Percentiles rank a stretch among this genome's conserved stretches.
These are phyloP conservation scores for Cynocephalus volans DNA, from an alignment of 2,113 vertebrate genomes.

Conservation along the genomic window DNA sequence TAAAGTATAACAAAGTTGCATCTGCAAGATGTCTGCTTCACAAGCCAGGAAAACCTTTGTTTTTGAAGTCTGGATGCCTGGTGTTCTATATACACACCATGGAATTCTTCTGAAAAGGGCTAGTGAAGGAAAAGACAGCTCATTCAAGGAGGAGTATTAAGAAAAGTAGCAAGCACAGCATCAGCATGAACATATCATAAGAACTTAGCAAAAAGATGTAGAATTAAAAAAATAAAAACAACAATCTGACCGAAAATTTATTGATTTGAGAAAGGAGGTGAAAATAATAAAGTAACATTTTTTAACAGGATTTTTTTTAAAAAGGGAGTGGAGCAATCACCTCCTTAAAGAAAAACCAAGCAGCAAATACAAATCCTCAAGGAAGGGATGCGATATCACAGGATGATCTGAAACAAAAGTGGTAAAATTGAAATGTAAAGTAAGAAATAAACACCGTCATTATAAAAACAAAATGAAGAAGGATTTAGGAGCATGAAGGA, in stretches of 20 bases:
- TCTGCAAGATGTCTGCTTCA: background rate
- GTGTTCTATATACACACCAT: background rate
- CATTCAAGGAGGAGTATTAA: background rate
- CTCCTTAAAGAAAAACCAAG: background rate
- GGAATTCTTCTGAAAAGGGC: background rate
- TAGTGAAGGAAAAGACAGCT: background rate
- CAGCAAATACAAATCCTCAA: background rate
- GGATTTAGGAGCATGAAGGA: background rate
- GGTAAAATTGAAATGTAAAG: background rate
- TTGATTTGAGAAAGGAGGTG: background rate
- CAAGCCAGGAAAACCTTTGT: background rate
- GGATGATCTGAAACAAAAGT: background rate
- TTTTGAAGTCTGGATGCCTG: background rate
- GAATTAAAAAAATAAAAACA: background rate
- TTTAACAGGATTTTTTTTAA: background rate
- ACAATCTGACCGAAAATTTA: background rate
- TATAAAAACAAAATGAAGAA: slow-evolving; percentile 14
- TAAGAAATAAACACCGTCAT: background rate
- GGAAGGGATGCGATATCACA: background rate
- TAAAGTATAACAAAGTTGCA: background rate
- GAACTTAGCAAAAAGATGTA: background rate
- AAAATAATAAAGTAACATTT: background rate
- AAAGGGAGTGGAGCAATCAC: background rate
- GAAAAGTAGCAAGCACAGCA: background rate
- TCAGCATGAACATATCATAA: background rate